Conservation (phyloP, 1,140 invertebrate species). For the Philopotamus ludificatus region DNA sequence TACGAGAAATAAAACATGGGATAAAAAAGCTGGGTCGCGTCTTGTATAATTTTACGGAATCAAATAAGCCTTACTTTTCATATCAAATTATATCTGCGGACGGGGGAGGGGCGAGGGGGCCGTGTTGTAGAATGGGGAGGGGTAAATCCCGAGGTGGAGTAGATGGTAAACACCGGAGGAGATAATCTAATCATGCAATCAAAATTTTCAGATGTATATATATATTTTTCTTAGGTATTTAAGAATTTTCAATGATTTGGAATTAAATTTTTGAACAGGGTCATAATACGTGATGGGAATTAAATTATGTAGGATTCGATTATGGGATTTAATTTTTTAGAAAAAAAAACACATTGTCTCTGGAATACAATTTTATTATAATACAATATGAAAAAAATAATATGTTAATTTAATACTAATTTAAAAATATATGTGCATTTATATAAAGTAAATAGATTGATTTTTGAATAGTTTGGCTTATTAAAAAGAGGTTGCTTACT, state of each 20-base stretch:
- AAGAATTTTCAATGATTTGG: background rate
- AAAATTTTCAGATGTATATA: conserved; percentile 5
- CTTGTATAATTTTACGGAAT: conserved; percentile 2
- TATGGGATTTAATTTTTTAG: background rate
- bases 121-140: too few relatives aligned
- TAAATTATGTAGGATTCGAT: background rate
- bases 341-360: too few relatives aligned
- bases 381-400: too few relatives aligned
- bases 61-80: background rate
- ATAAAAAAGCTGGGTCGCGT: conserved; percentile 1
- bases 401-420: too few relatives aligned
- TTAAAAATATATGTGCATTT: too few relatives aligned
- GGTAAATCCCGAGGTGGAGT: too few relatives aligned
- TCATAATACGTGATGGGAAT: background rate
- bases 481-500: too few relatives aligned
- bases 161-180: background rate
- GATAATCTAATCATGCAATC: conserved; percentile 3
- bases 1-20: background rate
- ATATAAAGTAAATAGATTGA: too few relatives aligned
- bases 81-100: background rate
- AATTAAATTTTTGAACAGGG: conserved; percentile 3
- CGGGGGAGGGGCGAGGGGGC: background rate
- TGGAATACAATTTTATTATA: too few relatives aligned
- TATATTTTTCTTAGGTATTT: background rate
- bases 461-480: too few relatives aligned